A percentile compares a stretch with the other conserved stretches of the same genome.
These are phyloP conservation scores for Xiphophorus birchmanni DNA, from an alignment of 2,797 vertebrate genomes.

Conservation along the genomic window DNA sequence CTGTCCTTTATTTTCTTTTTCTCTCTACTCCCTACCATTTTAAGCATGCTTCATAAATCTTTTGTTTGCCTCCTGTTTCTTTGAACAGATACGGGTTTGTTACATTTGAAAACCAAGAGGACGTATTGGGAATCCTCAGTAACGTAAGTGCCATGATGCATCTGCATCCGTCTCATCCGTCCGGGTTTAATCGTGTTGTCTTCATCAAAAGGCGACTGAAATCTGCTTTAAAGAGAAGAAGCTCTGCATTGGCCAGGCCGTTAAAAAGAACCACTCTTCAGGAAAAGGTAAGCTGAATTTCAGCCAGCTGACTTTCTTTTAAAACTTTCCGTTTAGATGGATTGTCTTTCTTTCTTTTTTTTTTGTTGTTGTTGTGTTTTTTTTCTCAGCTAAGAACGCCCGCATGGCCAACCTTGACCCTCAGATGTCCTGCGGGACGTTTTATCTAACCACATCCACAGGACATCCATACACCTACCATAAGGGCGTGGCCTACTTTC, in stretches of 20 bases:
- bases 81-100: slow-evolving; percentile 88
- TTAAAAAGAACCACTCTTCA: slow-evolving; percentile 82
- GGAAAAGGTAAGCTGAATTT: slow-evolving; percentile 55
- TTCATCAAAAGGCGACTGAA: slow-evolving; percentile 69
- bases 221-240: slow-evolving; percentile 85
- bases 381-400: neutral
- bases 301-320: neutral
- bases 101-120: slow-evolving; percentile 88
- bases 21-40: neutral
- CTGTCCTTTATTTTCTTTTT: neutral
- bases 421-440: slow-evolving; percentile 73
- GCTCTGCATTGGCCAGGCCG: slow-evolving; percentile 86
- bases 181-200: neutral
- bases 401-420: slow-evolving; percentile 41
- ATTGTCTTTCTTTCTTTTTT: neutral
- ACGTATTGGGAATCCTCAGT: slow-evolving; percentile 86
- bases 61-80: slow-evolving; percentile 8
- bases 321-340: neutral
- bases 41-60: neutral
- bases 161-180: neutral
- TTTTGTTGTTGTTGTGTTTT: too few relatives aligned
- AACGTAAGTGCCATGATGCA: slow-evolving; percentile 62
- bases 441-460: slow-evolving; percentile 84
- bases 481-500: slow-evolving; percentile 89
- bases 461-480: slow-evolving; percentile 87